Evolutionary conservation across 2,888 invertebrate genomes (phyloP), one percentile per base, ranked within the genome.

Genomic region (Encarsia formosa): DNA sequence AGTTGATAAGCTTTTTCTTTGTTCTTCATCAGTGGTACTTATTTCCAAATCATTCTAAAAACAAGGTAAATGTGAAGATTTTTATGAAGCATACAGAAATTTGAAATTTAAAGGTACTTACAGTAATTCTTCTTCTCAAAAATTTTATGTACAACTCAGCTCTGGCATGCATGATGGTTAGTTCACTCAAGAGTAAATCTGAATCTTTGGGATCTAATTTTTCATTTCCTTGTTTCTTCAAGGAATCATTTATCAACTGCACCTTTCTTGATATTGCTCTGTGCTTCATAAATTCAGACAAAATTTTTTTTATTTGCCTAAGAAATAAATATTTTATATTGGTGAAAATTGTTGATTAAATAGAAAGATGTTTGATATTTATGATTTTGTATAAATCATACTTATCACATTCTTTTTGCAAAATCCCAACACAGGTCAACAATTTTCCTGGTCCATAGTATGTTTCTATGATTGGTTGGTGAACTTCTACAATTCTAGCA

Each of bases 111-210:
- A 24, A 9, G 37, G 39, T 47, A 70, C 75, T 76, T 70, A 88
- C 89, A 71, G 79, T 79, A 18, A 88, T 78, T 66, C 92, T 81
- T 53, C 91, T 79, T 45, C 83, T 79, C 56, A 98, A 78, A 77
- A 98, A 99, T 61, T 87, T 80, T 63, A 91, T 84, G 74, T 97
- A 99, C 19, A 98, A 78, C 67, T 92, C 90, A n/a, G 90, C 82
- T 59, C 95, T 79, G 1, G 91, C 86, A 76, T 94, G 94, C 77
- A 96, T 86, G 41, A 94, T 79, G 0, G 95, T 93, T 52, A 97
- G 82, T 77, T 99, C 98, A 0, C 88, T 86, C 52, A 98, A 82
- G 38, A 92, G 78, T 0, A 88, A 82, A 77, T 98, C 98, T 49
- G 93, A 79, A 63, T 88, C 88, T 65, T 89, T 87, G 0, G 91